phyloP scores from a whole-genome alignment of 2,113 vertebrate species.

The Poeciliopsis retropinna region DNA sequence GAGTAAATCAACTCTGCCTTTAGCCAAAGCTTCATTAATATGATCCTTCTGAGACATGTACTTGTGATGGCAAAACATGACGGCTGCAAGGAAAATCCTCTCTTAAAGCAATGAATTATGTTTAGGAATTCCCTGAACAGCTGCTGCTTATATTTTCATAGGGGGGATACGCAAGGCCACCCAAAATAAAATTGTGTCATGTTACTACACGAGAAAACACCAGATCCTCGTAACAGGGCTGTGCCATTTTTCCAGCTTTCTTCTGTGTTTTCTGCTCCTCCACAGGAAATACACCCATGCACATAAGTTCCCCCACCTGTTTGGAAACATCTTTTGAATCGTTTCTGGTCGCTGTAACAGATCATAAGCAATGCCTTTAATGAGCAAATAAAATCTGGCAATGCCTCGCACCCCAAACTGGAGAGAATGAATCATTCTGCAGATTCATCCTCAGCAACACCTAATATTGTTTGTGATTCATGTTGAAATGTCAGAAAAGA shows the following conservation, averaged over 20 bases:
- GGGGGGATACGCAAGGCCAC: constrained; percentile 74
- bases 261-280: constrained; percentile 73
- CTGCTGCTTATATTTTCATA: constrained; percentile 70
- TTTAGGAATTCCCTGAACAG: constrained; percentile 67
- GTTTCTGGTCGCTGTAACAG: constrained; percentile 70
- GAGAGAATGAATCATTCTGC: constrained; percentile 71
- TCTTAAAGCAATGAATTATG: constrained; percentile 70
- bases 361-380: constrained; percentile 66
- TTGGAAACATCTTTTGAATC: constrained; percentile 74
- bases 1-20: constrained; percentile 67
- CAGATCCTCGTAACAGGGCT: constrained; percentile 58
- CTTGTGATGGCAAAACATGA: constrained; percentile 67
- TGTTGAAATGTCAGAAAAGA: constrained; percentile 55
- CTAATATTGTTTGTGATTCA: constrained; percentile 72
- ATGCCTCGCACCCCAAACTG: constrained; percentile 39
- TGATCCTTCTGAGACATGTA: constrained; percentile 65
- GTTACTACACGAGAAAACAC: constrained; percentile 66
- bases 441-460: constrained; percentile 68
- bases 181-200: constrained; percentile 79
- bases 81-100: constrained; percentile 60
- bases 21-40: constrained; percentile 50
- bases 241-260: constrained; percentile 67
- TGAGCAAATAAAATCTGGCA: constrained; percentile 70
- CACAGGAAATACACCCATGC: constrained; percentile 75
- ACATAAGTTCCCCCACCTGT: constrained; percentile 81